Evolutionary conservation across 2,797 vertebrate genomes (phyloP).

Genomic region (Bovichtus variegatus): DNA sequence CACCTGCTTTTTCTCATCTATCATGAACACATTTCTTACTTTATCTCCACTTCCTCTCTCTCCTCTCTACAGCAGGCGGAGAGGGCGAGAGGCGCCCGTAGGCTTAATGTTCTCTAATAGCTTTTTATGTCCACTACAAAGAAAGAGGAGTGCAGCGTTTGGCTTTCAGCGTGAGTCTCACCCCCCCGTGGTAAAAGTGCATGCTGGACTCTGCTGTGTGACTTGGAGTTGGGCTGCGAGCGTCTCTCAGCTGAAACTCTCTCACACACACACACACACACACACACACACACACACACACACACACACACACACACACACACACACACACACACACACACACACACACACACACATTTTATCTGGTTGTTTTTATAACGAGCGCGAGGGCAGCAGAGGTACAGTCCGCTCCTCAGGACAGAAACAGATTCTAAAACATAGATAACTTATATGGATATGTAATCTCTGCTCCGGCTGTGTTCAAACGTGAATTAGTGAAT

Average conservation of each 20-base stretch:
- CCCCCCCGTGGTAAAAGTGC: constrained; percentile 23
- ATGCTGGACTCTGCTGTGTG: constrained; percentile 6
- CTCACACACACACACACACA: background rate
- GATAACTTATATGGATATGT: background rate
- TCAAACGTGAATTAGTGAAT: too few relatives aligned
- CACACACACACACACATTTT: too few relatives aligned
- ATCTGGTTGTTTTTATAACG: constrained; percentile 14
- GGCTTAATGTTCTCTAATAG: constrained; percentile 67
- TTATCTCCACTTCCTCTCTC: constrained; percentile 28
- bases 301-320: too few relatives aligned
- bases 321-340: too few relatives aligned
- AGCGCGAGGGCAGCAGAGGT: background rate
- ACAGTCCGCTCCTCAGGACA: constrained; percentile 16
- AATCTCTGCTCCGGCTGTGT: background rate
- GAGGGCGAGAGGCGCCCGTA: constrained; percentile 20
- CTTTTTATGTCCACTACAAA: constrained; percentile 73
- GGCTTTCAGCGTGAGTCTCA: constrained; percentile 42
- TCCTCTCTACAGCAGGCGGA: constrained; percentile 23
- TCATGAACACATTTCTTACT: constrained; percentile 18
- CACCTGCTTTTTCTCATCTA: constrained; percentile 43
- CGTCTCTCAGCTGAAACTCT: constrained; percentile 32
- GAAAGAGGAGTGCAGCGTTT: constrained; percentile 30
- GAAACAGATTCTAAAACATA: background rate
- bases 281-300: too few relatives aligned
- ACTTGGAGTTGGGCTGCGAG: constrained; percentile 28